Evolutionary conservation across 2,113 vertebrate species (phyloP), one percentile per base, ranked within the genome.

Genomic region (Neomonachus schauinslandi): DNA sequence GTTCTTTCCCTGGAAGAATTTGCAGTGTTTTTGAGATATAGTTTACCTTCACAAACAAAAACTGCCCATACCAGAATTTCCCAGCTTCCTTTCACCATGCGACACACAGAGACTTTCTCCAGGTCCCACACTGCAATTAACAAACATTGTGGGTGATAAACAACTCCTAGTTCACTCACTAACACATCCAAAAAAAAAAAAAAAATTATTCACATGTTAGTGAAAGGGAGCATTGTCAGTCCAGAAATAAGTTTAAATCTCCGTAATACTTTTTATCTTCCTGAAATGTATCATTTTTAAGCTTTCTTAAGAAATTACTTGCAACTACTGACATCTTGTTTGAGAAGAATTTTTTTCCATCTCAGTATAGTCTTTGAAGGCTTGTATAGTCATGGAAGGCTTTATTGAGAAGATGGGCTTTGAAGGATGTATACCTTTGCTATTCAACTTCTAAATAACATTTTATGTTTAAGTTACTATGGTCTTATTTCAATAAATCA

Each of bases 1-100:
- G 14, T 61, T 92, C 5, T 59, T 95, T 79, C 72, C 5, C 33
- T 96, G 46, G 57, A 95, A 86, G 26, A 92, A 89, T 96, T 97
- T 55, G 55, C 13, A 77, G 46, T 89, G 28, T 77, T 83, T 79
- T 51, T 95, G 87, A 96, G 91, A 96, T 86, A 57, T 79, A 72
- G 16, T 14, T 26, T 95, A 53, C 5, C 42, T 96, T 92, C 39
- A 77, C 19, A 82, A 83, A 86, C 59, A 74, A 92, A 96, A 96
- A 89, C n/a, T 72, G 16, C 9, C 46, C 18, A 15, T 31, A 11
- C 36, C 36, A 82, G 53, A 53, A 11, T 92, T 88, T 89, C 83
- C 89, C 21, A 53, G 42, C 12, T n/a, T 74, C 59, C 90, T 91
- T 93, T 61, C 53, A 46, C 28, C 51, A 61, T 24, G 22, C 67